Evolutionary conservation across 2,888 invertebrate species (phyloP).

Genomic region (Acanthopleura granulata): DNA sequence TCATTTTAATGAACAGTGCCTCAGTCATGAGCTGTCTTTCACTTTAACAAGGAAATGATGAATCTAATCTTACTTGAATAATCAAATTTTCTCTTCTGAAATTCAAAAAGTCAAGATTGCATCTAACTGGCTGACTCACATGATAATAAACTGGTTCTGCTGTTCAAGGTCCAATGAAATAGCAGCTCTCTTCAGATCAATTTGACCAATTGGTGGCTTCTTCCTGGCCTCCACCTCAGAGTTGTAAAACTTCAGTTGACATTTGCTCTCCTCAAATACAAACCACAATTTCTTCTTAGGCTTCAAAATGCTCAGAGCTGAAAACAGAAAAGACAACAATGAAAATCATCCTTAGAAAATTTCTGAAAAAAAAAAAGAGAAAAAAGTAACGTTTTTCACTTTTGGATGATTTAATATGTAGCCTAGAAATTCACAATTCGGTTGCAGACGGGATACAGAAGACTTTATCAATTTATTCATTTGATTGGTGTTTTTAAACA

Average conservation of each 20-base stretch:
- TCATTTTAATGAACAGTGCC: too few relatives aligned
- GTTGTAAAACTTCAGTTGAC: slow-evolving; percentile 64
- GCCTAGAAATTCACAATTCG: too few relatives aligned
- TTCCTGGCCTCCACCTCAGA: slow-evolving; percentile 58
- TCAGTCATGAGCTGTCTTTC: too few relatives aligned
- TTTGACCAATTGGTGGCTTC: slow-evolving; percentile 54
- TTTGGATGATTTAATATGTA: too few relatives aligned
- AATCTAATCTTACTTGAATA: too few relatives aligned
- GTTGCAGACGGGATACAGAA: too few relatives aligned
- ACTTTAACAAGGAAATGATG: too few relatives aligned
- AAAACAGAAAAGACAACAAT: slow-evolving; percentile 23
- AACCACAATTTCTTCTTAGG: slow-evolving; percentile 65
- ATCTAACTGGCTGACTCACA: slow-evolving; percentile 65
- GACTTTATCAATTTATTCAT: too few relatives aligned
- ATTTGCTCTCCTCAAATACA: slow-evolving; percentile 66
- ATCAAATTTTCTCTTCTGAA: too few relatives aligned
- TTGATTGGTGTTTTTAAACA: too few relatives aligned
- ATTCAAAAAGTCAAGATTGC: too few relatives aligned
- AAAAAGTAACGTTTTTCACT: background rate
- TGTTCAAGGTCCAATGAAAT: slow-evolving; percentile 67
- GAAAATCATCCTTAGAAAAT: background rate
- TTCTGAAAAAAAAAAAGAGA: background rate
- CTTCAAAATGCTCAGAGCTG: slow-evolving; percentile 67
- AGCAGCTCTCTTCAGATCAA: slow-evolving; percentile 65
- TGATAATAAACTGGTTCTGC: slow-evolving; percentile 68